Conservation (phyloP, 2,797 vertebrate genomes). For the Sciurus carolinensis region DNA sequence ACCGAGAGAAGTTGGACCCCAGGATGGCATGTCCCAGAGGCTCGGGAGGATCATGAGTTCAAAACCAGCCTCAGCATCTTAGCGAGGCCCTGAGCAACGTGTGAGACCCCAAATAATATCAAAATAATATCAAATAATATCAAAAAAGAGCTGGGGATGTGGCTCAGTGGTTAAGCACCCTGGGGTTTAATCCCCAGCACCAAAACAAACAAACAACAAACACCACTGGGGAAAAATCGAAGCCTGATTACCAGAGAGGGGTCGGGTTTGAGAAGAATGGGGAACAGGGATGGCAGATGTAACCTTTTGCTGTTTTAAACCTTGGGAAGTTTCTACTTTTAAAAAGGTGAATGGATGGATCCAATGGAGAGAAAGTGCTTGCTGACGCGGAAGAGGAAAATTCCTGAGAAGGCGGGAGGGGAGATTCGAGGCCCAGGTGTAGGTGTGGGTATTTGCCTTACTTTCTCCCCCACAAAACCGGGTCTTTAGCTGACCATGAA, state of each 20-base stretch:
- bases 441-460: not conserved
- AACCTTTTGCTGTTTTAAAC: not conserved
- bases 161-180: too few species aligned
- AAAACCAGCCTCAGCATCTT: too few species aligned
- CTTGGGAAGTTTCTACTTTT: not conserved
- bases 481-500: not conserved
- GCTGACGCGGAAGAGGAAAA: not conserved
- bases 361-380: not conserved
- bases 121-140: too few species aligned
- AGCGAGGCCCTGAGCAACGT: too few species aligned
- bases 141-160: too few species aligned
- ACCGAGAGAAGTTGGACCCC: too few species aligned
- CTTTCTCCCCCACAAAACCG: not conserved
- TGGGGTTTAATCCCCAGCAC: too few species aligned
- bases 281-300: not conserved
- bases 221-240: not conserved
- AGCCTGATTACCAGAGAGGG: not conserved
- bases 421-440: not conserved
- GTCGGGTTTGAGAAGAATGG: not conserved
- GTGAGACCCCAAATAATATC: too few species aligned
- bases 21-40: too few species aligned
- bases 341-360: conserved; percentile 4
- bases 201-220: too few species aligned
- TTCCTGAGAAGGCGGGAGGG: not conserved
- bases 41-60: too few species aligned